Evolutionary conservation across 2,888 invertebrate species (phyloP), one percentile per base, ranked within the genome.

Genomic region (Chirona hameri): DNA sequence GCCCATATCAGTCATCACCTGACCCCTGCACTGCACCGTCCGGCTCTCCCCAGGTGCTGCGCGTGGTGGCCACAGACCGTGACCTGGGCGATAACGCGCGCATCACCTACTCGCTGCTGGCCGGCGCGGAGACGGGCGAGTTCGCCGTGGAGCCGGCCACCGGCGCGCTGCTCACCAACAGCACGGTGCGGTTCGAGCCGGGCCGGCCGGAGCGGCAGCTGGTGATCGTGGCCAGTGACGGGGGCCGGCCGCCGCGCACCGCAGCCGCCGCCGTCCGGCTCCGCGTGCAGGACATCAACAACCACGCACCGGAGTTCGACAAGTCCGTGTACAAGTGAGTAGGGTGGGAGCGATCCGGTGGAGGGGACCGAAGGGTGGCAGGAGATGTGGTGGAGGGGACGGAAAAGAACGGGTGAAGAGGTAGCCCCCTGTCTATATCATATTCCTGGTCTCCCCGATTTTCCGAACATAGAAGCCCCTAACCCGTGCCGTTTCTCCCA

Each of bases 211-310:
- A 94, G 48, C 29, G 72, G 29, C 94, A 96, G 86, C 88, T 99
- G 57, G 92, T 93, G 9, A 91, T 99, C 10, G 91, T 93, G 21
- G 98, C 97, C 0, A 92, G 92, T 60, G 98, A 99, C 88, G 91
- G 92, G 79, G 98, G 98, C 0, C 92, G 91, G 82, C 95, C 96
- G 0, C 90, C 93, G 3, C 90, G 93, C 83, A 92, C 92, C 82
- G 90, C 93, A 0, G 90, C 93, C 0, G 93, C 94, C 0, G 91
- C 94, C 0, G 92, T 97, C 14, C 91, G 93, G 82, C 91, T 96
- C 27, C 93, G 92, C 86, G 91, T 94, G 2, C 92, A 92, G 79
- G 91, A 92, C 39, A 91, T 91, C 55, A 91, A 91, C 3, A 91
- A 91, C 84, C 92, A 91, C 24, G 90, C 91, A 81, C 91, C 93